Evolutionary conservation across 2,797 vertebrate species (phyloP).

Genomic region (Limosa lapponica): DNA sequence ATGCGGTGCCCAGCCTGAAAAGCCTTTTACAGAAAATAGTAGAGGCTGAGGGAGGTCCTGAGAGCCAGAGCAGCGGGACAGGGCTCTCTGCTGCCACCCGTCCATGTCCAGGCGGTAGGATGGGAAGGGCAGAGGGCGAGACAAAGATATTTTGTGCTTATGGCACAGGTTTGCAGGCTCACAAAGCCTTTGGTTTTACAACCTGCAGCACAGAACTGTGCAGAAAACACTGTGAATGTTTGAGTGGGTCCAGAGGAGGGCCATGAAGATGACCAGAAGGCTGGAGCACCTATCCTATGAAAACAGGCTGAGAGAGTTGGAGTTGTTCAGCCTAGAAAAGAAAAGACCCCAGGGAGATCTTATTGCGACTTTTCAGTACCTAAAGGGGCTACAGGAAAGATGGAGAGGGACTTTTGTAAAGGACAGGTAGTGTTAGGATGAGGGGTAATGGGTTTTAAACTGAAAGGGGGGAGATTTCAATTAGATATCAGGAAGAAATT

Average conservation of each 20-base stretch:
- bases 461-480: neutral
- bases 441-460: neutral
- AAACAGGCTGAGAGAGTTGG: neutral
- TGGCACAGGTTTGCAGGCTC: rapidly evolving
- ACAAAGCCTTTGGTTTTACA: neutral
- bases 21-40: neutral
- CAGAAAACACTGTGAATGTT: neutral
- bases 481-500: neutral
- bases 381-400: neutral
- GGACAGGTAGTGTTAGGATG: neutral
- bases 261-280: neutral
- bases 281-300: neutral
- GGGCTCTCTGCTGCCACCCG: neutral
- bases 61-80: rapidly evolving
- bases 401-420: neutral
- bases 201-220: neutral
- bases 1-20: neutral
- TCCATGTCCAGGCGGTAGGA: neutral
- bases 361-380: neutral
- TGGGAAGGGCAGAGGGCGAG: neutral
- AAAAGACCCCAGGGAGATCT: no score
- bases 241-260: neutral
- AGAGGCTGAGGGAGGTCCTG: neutral
- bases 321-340: neutral
- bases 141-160: neutral